Base-by-base conservation (phyloP, 2,113 vertebrate species). In the Kryptolebias marmoratus region DNA sequence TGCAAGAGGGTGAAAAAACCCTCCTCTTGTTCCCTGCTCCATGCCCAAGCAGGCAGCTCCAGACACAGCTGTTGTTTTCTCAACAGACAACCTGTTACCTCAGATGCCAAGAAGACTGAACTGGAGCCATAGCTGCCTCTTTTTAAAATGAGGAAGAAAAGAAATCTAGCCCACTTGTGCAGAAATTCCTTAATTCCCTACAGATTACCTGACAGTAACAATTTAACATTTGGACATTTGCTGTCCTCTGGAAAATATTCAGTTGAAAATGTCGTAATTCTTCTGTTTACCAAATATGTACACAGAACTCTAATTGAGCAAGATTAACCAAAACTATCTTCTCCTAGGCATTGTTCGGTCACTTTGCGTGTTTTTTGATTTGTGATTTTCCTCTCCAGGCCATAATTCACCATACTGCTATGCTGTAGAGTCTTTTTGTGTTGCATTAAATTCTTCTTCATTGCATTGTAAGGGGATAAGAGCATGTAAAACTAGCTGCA, bases 31-130 rank as follows among this genome's bases (percentile, higher is more conserved):
- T 85, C 55, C 50, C 60, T 22, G 4, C 73, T 79, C 80, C 60
- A 50, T 82, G 60, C 68, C 72, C 14, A 62, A 81, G 83, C 73
- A 82, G 80, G 77, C 60, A 62, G 71, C 59, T 75, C 57, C 77
- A 87, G 73, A 80, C 81, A 62, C 90, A 90, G 88, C 90, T 92
- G 90, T 84, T 92, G 81, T 87, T 90, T 86, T 83, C 70, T 77
- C 81, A 88, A 57, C 71, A 78, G 78, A 89, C 83, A 88, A 86
- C 80, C 85, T 86, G 85, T 82, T 85, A 83, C 77, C 88, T 88
- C 42, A 61, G 57, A 68, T 85, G 81, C 75, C 75, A 60, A 32
- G 30, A 70, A 28, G 56, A 22, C 31, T 15, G 32, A 28, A n/a
- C 13, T 39, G 56, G 56, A 22, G 59, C 58, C 45, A 86, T 72